Conservation (phyloP, 2,888 invertebrate species). For the Spilosoma lubricipeda region DNA sequence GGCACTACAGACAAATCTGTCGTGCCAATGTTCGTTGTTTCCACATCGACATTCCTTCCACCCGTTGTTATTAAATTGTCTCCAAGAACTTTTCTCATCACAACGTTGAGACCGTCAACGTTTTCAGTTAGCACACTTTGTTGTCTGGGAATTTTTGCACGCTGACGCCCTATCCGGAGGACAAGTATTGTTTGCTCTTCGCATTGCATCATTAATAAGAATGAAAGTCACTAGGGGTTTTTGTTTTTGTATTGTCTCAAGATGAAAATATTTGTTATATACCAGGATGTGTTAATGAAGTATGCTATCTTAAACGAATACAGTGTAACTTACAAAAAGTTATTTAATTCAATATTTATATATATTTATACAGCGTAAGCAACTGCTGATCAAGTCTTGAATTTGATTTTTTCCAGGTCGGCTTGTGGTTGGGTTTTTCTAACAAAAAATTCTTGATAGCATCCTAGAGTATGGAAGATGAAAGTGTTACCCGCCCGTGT, state of each 20-base stretch:
- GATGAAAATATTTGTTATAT: neutral
- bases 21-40: slow-evolving; percentile 54
- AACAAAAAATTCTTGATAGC: too few relatives aligned
- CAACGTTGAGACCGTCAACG: slow-evolving; percentile 52
- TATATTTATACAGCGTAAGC: too few relatives aligned
- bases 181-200: slow-evolving; percentile 43
- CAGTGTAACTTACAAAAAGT: too few relatives aligned
- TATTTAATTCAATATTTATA: too few relatives aligned
- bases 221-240: neutral
- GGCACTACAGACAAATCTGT: slow-evolving; percentile 47
- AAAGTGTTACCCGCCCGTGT: too few relatives aligned
- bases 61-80: slow-evolving; percentile 80
- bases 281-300: neutral
- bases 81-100: slow-evolving; percentile 79
- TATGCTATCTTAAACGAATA: neutral
- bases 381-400: too few relatives aligned
- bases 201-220: slow-evolving; percentile 6
- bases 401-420: too few relatives aligned
- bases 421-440: too few relatives aligned
- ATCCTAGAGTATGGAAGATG: too few relatives aligned
- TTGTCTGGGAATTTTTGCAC: slow-evolving; percentile 55
- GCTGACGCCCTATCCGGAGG: slow-evolving; percentile 41
- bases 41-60: slow-evolving; percentile 63
- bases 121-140: slow-evolving; percentile 58
- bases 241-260: neutral